phyloP scores from a whole-genome alignment of 2,113 vertebrate species.

The Hyla sarda region DNA sequence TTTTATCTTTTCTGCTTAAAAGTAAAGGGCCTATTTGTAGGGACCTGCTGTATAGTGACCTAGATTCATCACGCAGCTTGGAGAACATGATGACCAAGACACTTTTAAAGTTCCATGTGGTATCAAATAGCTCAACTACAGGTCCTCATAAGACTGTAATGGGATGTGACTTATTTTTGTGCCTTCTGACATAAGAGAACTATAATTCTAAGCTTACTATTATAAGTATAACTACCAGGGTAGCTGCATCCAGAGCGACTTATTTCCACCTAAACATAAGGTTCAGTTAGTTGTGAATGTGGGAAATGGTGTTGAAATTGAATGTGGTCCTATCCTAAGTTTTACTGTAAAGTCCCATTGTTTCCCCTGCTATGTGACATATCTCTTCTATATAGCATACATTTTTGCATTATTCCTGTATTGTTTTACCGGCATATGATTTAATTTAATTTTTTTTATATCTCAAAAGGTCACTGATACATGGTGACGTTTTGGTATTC shows the following conservation, averaged over 20 bases:
- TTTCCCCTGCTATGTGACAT: too few species aligned
- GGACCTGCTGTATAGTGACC: not conserved
- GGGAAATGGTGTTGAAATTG: too few species aligned
- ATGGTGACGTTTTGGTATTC: too few species aligned
- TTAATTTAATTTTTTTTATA: too few species aligned
- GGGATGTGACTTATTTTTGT: not conserved
- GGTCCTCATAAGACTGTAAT: not conserved
- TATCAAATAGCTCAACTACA: not conserved
- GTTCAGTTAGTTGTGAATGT: too few species aligned
- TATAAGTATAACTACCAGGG: not conserved
- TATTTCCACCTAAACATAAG: too few species aligned
- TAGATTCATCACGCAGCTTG: not conserved
- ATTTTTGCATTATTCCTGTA: too few species aligned
- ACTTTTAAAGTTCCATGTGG: not conserved
- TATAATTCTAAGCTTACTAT: not conserved
- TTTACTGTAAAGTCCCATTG: too few species aligned
- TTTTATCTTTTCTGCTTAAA: conserved; percentile 10
- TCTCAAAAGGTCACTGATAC: too few species aligned
- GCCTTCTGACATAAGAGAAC: not conserved
- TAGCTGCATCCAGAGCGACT: not conserved
- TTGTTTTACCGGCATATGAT: too few species aligned
- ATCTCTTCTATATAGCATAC: too few species aligned
- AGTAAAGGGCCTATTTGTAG: not conserved
- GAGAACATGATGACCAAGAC: not conserved
- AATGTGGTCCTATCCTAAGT: too few species aligned